Base-by-base conservation (phyloP, 2,797 vertebrate genomes). In the Halcyon leucocephala region DNA sequence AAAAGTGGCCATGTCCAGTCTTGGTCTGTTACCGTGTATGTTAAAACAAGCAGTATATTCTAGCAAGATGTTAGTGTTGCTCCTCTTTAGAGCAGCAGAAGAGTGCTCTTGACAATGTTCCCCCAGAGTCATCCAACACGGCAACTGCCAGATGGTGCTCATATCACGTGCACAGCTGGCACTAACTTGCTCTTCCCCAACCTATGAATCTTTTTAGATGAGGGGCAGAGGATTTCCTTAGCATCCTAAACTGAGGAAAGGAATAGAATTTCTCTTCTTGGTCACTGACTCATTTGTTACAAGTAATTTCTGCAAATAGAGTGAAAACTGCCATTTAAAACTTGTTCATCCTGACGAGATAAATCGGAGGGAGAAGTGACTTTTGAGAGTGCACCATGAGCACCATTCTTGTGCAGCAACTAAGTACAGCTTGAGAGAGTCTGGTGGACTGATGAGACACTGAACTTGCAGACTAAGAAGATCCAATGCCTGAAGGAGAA, bases 81-180 rank as follows among this genome's bases (percentile, higher is more conserved):
- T 94, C 33, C 94, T 92, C 85, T 96, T 96, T 85, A 93, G 79
- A 95, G 69, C 72, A 88, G 71, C 31, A 9, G 82, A 80, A 90
- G 82, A 95, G 91, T 93, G 95, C 76, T 95, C 93, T 52, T 95
- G 95, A 95, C 95, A 96, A 91, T 94, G 91, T 60, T 93, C 89
- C 91, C 95, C 93, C 44, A 92, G 96, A 97, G 95, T 78, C 91
- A 71, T 39, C 94, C 79, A 74, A 5, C 72, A 52, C 93, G 67
- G 85, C 64, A 74, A 49, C 52, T 95, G 87, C 89, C 95, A 95
- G 93, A 97, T 96, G 96, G 91, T 97, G 93, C 85, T 83, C 69
- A n/a, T 66, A 95, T 83, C 76, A 67, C 83, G 82, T 28, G 60
- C 57, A 37, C 69, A 95, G 85, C 72, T 54, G 3, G 82, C 55